A percentile compares a stretch with the other conserved stretches of the same genome.
Evolutionary conservation across 2,888 invertebrate species (phyloP).

Genomic region (Limenitis camilla): DNA sequence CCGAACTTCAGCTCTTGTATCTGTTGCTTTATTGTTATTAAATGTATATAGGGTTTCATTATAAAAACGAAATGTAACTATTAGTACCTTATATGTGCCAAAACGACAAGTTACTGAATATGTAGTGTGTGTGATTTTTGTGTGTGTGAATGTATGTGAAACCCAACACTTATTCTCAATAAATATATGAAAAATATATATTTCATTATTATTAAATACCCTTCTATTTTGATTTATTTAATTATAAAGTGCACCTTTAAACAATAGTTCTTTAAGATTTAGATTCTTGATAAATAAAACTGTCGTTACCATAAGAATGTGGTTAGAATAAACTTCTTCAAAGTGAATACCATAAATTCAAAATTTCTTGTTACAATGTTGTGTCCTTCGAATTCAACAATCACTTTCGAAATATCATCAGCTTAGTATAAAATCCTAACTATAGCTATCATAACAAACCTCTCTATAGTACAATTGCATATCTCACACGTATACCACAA

Average conservation of each 20-base stretch:
- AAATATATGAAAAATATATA: neutral
- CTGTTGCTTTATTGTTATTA: conserved; percentile 20
- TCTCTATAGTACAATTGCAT: neutral
- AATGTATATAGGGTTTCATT: conserved; percentile 15
- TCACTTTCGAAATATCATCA: no score
- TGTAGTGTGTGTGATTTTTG: neutral
- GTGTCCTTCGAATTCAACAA: no score
- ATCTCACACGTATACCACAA: neutral
- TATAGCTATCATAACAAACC: neutral
- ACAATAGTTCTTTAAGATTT: neutral
- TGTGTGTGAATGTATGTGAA: conserved; percentile 1
- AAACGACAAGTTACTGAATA: neutral
- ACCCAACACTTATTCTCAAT: conserved; percentile 1
- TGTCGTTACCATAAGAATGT: no score
- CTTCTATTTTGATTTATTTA: neutral
- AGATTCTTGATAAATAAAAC: no score
- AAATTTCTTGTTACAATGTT: no score
- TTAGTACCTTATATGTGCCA: neutral
- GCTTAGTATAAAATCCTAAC: no score
- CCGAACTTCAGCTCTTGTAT: conserved; percentile 15
- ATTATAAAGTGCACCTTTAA: neutral
- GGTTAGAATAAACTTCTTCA: no score
- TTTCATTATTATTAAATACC: neutral
- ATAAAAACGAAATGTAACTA: neutral
- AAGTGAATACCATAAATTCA: no score